Base-by-base conservation (phyloP, 2,797 vertebrate genomes). In the Fratercula arctica region DNA sequence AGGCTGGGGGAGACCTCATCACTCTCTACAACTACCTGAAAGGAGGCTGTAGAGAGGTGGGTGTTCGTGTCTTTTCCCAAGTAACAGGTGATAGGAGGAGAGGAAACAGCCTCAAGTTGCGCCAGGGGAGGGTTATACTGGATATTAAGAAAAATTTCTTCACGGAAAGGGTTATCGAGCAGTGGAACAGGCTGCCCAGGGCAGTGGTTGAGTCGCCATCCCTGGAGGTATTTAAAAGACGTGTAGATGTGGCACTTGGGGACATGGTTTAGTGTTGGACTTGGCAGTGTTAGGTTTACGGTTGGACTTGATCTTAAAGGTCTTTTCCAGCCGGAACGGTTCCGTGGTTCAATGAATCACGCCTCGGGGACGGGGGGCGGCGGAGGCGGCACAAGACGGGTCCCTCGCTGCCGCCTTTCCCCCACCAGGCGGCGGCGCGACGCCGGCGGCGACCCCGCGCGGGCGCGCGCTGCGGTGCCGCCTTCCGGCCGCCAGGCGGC, bases 311-410 rank as follows among this genome's bases (percentile, higher is more conserved):
- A 4, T 7, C 10, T 20, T 1, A 57, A 8, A 5, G n/a, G 13
- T 10, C n/a, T 29, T 29, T 35, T 10, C n/a, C 43, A 63, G 8
- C 24, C 28, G 1, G 3, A 31, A 3, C 4, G 17, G 11, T 31
- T 45, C 37, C 3, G 45, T 8, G 66, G 9, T 2, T 18, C 31
- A 4, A 1, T 1, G 56, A 29, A 24, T 3, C 6, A 15, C 5
- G 4, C 11, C 20, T 6, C 5, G 3, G 10, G 28, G 35, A 1
- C 4, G 3, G 6, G 28, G 16, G 8, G 9, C 54, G 1, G 13
- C 21, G 2, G 25, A 8, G 31, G 13, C 7, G 37, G 8, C 18
- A 0, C 17, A 0, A 16, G n/a, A 6, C 3, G 24, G 43, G 1
- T 2, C 46, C 2, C 1, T 3, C 46, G 2, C 16, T 24, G 51